Evolutionary conservation across 2,797 vertebrate species (phyloP).

Genomic region (Zenarchopterus dispar): DNA sequence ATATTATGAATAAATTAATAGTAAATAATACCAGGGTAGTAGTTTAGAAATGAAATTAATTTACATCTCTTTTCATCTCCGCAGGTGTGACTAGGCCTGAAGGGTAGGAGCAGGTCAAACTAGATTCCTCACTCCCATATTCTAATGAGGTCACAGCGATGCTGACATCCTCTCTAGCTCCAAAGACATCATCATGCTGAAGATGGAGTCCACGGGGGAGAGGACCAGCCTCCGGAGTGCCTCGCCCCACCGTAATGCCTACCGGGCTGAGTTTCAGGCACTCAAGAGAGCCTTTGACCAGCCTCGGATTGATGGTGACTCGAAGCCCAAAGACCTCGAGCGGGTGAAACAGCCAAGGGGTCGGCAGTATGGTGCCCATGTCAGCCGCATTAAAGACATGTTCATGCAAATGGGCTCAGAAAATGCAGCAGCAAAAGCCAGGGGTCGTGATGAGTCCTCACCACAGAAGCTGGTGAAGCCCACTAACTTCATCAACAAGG

Average conservation of each 20-base stretch:
- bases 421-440: conserved; percentile 71
- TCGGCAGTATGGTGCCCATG: conserved; percentile 95
- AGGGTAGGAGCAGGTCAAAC: conserved; percentile 51
- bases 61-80: conserved; percentile 33
- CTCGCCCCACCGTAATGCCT: conserved; percentile 98
- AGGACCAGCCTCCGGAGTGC: conserved; percentile 95
- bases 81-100: conserved; percentile 63
- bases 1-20: background rate
- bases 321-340: conserved; percentile 87
- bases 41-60: background rate
- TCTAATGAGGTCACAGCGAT: conserved; percentile 81
- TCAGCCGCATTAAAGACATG: conserved; percentile 98
- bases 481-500: conserved; percentile 91
- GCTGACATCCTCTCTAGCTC: conserved; percentile 82
- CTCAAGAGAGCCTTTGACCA: conserved; percentile 98
- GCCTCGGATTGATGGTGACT: conserved; percentile 88
- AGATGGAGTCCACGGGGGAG: conserved; percentile 95
- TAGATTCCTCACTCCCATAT: conserved; percentile 34
- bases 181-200: conserved; percentile 93
- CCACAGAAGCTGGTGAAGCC: conserved; percentile 90
- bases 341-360: conserved; percentile 89
- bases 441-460: conserved; percentile 81
- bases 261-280: conserved; percentile 97
- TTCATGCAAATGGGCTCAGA: conserved; percentile 99
- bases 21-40: background rate